Base-by-base conservation (phyloP, 2,113 vertebrate species). In the Cervus canadensis region DNA sequence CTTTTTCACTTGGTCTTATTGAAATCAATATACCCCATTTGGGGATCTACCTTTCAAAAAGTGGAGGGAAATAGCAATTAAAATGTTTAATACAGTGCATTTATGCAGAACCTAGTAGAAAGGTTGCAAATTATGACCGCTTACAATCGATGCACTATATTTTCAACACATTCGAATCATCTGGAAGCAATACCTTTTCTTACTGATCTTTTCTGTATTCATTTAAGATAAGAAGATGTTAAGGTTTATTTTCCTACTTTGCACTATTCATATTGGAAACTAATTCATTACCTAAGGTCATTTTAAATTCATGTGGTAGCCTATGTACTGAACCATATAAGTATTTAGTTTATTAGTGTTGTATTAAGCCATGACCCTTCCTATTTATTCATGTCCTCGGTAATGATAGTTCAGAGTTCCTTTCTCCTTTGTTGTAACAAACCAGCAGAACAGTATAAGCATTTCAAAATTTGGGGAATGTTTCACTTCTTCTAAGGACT, bases 241-340 rank as follows among this genome's bases (percentile, higher is more conserved):
- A 76, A 89, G 36, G 5, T 67, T 45, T n/a, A 26, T 19, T 54
- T 71, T 50, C 59, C 3, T 14, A 78, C 30, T 59, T 79, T 0
- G 0, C 21, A 78, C 83, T 84, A 85, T 92, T 79, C 93, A 48
- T 92, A 17, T 82, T 82, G 56, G 30, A 81, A 82, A 81, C 71
- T 85, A 84, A 93, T 74, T 90, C 19, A 90, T 76, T 82, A 56
- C 4, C 28, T 78, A 48, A 48, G 10, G 56, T 43, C 26, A 79
- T 48, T 93, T 97, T 76, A 67, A 90, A 90, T 43, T 93, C 62
- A 96, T 67, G 28, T 91, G 74, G 17, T 43, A 95, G 74, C 15
- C 16, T 40, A 76, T 43, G 40, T n/a, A 78, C 17, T 50, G 56
- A 96, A 87, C 64, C 36, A 87, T 82, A 1, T 88, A 83, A 36